phyloP scores from a whole-genome alignment of 2,888 invertebrate genomes.

The Venustoraphidia nigricollis region DNA sequence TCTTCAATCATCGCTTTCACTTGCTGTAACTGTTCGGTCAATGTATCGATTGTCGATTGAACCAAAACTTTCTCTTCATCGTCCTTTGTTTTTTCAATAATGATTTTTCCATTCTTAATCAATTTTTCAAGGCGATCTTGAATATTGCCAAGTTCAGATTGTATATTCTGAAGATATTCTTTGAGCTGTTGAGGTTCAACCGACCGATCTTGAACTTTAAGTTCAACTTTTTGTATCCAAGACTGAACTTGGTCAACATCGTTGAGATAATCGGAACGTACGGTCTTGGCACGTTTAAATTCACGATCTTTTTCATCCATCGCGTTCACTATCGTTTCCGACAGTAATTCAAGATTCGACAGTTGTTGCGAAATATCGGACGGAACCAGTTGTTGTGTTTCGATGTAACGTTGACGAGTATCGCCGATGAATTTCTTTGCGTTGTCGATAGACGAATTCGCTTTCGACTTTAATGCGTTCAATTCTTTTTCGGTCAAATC shows the following conservation, averaged over 20 bases:
- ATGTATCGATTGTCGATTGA: conserved; percentile 54
- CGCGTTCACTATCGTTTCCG: conserved; percentile 59
- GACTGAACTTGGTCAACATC: conserved; percentile 68
- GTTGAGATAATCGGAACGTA: conserved; percentile 61
- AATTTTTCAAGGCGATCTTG: conserved; percentile 64
- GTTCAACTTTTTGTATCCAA: conserved; percentile 74
- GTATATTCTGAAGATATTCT: conserved; percentile 60
- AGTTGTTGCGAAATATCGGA: conserved; percentile 68
- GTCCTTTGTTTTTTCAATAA: conserved; percentile 66
- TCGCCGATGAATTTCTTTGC: conserved; percentile 41
- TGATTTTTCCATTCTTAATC: conserved; percentile 59
- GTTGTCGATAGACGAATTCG: conserved; percentile 37
- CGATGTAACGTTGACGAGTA: conserved; percentile 44
- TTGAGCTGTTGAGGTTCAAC: conserved; percentile 61
- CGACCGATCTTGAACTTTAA: conserved; percentile 66
- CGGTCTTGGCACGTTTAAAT: conserved; percentile 70
- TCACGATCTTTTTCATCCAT: conserved; percentile 83
- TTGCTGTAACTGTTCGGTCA: conserved; percentile 65
- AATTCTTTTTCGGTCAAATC: conserved; percentile 43
- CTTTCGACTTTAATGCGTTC: conserved; percentile 37
- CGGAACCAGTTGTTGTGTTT: conserved; percentile 45
- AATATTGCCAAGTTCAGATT: conserved; percentile 54
- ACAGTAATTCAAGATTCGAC: conserved; percentile 64
- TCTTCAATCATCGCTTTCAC: conserved; percentile 68
- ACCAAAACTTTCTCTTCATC: conserved; percentile 61